phyloP scores from a whole-genome alignment of 2,113 vertebrate species.

The Nycticorax nycticorax region DNA sequence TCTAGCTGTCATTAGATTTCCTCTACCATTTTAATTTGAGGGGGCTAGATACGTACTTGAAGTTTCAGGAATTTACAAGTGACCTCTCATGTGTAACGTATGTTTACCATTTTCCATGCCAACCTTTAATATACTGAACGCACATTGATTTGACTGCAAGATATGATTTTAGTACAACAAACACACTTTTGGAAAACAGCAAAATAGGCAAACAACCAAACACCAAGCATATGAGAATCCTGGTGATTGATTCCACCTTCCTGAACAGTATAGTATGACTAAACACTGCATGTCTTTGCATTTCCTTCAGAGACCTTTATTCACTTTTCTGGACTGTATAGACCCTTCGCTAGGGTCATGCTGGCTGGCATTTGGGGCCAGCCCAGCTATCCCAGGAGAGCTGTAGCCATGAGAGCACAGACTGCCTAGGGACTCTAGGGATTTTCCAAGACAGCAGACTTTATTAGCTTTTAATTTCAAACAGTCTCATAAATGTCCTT shows the following conservation, averaged over 20 bases:
- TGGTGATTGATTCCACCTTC: not conserved
- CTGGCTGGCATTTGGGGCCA: not conserved
- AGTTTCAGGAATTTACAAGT: not conserved
- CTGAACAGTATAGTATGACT: not conserved
- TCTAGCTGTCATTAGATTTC: not conserved
- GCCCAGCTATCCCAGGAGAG: not conserved
- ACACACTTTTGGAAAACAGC: not conserved
- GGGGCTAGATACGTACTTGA: not conserved
- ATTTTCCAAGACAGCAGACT: slow-evolving; percentile 30
- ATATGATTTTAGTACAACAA: not conserved
- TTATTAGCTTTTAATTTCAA: slow-evolving; percentile 51
- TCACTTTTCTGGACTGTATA: not conserved
- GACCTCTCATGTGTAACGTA: not conserved
- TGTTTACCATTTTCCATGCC: not conserved
- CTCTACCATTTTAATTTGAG: not conserved
- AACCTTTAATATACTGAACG: not conserved
- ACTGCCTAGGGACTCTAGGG: not conserved
- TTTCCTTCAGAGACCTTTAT: not conserved
- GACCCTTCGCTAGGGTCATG: not conserved
- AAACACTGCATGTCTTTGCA: not conserved
- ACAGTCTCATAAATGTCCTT: slow-evolving; percentile 29
- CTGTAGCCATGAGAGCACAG: not conserved
- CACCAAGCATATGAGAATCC: not conserved
- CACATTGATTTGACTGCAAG: not conserved
- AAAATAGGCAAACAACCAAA: not conserved